Evolutionary conservation across 1,140 invertebrate genomes (phyloP).

Genomic region (Reticulitermes speratus): DNA sequence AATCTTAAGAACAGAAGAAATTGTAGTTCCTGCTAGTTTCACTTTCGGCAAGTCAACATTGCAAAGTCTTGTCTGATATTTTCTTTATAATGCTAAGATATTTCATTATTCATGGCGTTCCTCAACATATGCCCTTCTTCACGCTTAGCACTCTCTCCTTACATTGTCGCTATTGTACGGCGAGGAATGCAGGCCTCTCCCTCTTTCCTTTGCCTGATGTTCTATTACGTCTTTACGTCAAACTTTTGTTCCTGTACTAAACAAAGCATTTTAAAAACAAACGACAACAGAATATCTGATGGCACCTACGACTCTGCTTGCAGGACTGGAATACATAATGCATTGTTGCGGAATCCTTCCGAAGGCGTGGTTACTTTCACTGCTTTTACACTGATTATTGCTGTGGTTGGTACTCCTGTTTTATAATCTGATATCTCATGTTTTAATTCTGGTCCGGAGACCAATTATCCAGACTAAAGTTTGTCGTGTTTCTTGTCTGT

Average conservation of each 20-base stretch:
- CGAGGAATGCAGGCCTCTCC: background rate
- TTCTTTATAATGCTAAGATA: background rate
- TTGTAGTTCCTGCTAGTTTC: background rate
- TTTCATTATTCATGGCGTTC: no score
- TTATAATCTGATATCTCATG: no score
- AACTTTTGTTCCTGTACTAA: background rate
- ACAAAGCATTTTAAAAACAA: background rate
- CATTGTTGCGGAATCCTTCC: background rate
- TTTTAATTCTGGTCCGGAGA: no score
- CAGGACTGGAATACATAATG: background rate
- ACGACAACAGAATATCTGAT: slow-evolving; percentile 3
- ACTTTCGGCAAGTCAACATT: background rate
- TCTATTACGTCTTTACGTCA: background rate
- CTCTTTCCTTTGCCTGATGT: background rate
- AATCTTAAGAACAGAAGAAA: background rate
- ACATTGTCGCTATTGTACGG: background rate
- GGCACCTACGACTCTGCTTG: background rate
- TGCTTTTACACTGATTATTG: background rate
- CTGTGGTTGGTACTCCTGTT: background rate
- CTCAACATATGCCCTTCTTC: background rate
- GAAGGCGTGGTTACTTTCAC: background rate
- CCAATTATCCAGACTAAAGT: no score
- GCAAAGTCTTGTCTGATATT: background rate
- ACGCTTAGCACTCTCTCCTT: background rate
- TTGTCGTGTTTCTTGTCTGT: no score